Evolutionary conservation across 2,888 invertebrate genomes (phyloP).

Genomic region (Cremastinae sp.): DNA sequence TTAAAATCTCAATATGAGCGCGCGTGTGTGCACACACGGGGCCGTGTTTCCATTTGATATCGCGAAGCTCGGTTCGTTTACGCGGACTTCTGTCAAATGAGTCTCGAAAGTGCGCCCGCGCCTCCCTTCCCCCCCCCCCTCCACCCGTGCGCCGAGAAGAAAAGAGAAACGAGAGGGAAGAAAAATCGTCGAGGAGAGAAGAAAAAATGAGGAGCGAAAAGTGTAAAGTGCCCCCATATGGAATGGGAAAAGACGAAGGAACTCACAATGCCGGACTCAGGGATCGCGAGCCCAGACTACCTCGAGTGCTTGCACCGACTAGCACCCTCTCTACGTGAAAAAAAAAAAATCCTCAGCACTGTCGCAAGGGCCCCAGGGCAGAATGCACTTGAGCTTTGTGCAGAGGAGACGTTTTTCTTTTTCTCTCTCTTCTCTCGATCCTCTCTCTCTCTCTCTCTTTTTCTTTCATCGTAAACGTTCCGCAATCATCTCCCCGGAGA

Average conservation of each 20-base stretch:
- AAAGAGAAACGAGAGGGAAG: neutral
- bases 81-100: constrained; percentile 35
- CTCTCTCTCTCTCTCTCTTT: neutral
- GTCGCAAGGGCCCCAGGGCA: constrained; percentile 45
- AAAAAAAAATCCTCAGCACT: constrained; percentile 42
- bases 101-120: constrained; percentile 27
- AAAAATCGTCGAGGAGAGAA: no score
- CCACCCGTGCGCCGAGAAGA: no score
- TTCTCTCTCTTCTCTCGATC: neutral
- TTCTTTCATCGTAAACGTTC: constrained; percentile 32
- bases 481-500: constrained; percentile 26
- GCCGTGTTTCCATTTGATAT: constrained; percentile 53
- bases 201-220: constrained; percentile 8
- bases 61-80: constrained; percentile 42
- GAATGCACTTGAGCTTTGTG: constrained; percentile 54
- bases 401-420: constrained; percentile 19
- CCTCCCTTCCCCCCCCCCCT: no score
- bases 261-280: constrained; percentile 57
- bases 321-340: constrained; percentile 39
- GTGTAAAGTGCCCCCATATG: constrained; percentile 46
- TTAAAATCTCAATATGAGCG: constrained; percentile 40
- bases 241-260: constrained; percentile 31
- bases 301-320: constrained; percentile 59
- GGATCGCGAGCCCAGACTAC: constrained; percentile 55
- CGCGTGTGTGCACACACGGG: neutral